Base-by-base conservation (phyloP, 2,797 vertebrate species). In the Chromobotia macracanthus region DNA sequence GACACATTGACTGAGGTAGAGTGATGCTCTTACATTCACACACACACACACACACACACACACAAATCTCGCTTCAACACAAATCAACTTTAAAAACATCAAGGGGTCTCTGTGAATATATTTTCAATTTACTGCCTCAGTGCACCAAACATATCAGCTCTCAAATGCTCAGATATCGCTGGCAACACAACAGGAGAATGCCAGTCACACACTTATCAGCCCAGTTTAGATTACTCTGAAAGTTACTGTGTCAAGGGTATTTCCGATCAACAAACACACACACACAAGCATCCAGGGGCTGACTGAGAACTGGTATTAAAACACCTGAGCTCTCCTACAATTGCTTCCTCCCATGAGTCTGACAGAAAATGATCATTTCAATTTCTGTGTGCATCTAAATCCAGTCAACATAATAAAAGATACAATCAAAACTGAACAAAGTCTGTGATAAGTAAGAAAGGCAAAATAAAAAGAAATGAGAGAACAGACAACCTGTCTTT, bases 91-190 rank as follows among this genome's bases (percentile, higher is more conserved):
- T 83, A 89, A 88, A 72, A 86, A 89, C 85, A 86, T 90, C 80
- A 81, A 84, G 70, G 38, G 79, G 50, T 75, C 79, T 79, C 83
- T 79, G 83, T 75, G 82, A 72, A 87, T 80, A 80, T 86, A 84
- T 87, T 90, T 90, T 87, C 85, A 89, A 88, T 91, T 90, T 91
- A 86, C 86, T 84, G 88, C 87, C 86, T 90, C 79, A 81, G 80
- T 87, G 88, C 86, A 83, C 83, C 80, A 74, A 70, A 78, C 72
- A 76, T 82, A 82, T 84, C 81, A 65, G 80, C 79, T 79, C 77
- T 86, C 82, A 84, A 82, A 56, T 1, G 16, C 64, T 79, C 71
- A 69, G 77, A 83, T 83, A 82, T 72, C 64, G 67, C 50, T 58
- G 7, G 77, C 56, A 82, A n/a, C 58, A 81, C 75, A 80, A 74